Percentiles rank a stretch among this genome's conserved stretches.
These are phyloP conservation scores for Tetrapedia diversipes DNA, from an alignment of 2,888 invertebrate genomes.

Conservation along the genomic window DNA sequence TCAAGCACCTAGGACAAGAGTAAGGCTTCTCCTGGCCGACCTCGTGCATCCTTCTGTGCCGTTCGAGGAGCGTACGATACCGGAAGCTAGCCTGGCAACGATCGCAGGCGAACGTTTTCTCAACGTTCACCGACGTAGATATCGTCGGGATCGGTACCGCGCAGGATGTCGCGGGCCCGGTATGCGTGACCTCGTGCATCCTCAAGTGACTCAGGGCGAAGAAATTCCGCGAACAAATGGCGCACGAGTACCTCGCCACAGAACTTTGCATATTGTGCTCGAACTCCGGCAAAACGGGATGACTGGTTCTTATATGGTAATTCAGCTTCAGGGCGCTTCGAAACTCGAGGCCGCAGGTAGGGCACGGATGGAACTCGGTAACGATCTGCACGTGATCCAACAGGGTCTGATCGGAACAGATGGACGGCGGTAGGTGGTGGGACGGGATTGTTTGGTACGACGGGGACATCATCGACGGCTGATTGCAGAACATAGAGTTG, in stretches of 20 bases:
- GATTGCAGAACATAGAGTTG: conserved; percentile 74
- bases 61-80: conserved; percentile 80
- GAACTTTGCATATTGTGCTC: conserved; percentile 68
- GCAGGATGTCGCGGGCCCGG: conserved; percentile 44
- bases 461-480: conserved; percentile 73
- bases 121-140: conserved; percentile 52
- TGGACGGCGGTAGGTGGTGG: conserved; percentile 57
- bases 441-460: conserved; percentile 71
- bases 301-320: conserved; percentile 79
- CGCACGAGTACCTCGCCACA: conserved; percentile 76
- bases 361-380: conserved; percentile 77
- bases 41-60: conserved; percentile 80
- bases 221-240: conserved; percentile 77
- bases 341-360: conserved; percentile 79
- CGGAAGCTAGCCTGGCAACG: conserved; percentile 81
- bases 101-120: conserved; percentile 79
- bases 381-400: conserved; percentile 75
- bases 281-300: conserved; percentile 62
- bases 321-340: conserved; percentile 78
- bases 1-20: conserved; percentile 80
- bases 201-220: conserved; percentile 77
- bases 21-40: conserved; percentile 79
- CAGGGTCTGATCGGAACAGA: conserved; percentile 63
- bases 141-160: conserved; percentile 53
- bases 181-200: conserved; percentile 78